Evolutionary conservation across 1,140 invertebrate genomes (phyloP), one percentile per base, ranked within the genome.

Genomic region (Drosophila bocqueti): DNA sequence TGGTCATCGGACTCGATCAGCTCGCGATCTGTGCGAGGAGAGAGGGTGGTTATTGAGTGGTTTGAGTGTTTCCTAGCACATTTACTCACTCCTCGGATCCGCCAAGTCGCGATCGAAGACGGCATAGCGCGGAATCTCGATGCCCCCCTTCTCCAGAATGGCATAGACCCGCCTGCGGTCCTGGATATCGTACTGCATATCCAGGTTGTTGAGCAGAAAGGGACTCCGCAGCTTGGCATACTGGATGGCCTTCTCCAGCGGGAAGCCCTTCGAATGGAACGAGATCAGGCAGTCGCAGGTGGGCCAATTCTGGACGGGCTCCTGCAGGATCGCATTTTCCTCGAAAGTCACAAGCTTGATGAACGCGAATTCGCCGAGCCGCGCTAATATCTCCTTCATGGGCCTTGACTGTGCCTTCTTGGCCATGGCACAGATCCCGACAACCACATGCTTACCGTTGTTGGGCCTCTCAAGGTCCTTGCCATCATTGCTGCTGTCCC

Each of bases 211-310:
- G 55, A 99, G 98, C 60, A 99, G 97, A 93, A 99, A 99, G 0
- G 99, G 99, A 93, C 98, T 97, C 59, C 98, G 94, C 52, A 99
- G 94, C 89, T 97, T 96, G 36, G 98, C 96, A 94, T 99, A 99
- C 84, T 97, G 96, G 83, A 99, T 98, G n/a, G 99, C 98, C 94
- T 99, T 99, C 83, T 98, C 97, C 61, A 99, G 94, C 4, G 98
- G 99, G 94, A 99, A 99, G 85, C 98, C 98, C 94, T 99, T 98
- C 1, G 99, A 99, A 93, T 99, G 99, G 93, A 99, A 99, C 65
- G 98, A 99, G 67, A 99, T 98, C 13, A 99, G 94, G 92, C 98
- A 99, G 94, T 99, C 99, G 91, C 98, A 98, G n/a, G 97, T 94
- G 2, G 99, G 99, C 99, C 99, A 99, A 90, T 99, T 96, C 93